Percentiles rank a stretch among this genome's conserved stretches.
Conservation (phyloP, 2,797 vertebrate genomes). For the Choloepus didactylus region DNA sequence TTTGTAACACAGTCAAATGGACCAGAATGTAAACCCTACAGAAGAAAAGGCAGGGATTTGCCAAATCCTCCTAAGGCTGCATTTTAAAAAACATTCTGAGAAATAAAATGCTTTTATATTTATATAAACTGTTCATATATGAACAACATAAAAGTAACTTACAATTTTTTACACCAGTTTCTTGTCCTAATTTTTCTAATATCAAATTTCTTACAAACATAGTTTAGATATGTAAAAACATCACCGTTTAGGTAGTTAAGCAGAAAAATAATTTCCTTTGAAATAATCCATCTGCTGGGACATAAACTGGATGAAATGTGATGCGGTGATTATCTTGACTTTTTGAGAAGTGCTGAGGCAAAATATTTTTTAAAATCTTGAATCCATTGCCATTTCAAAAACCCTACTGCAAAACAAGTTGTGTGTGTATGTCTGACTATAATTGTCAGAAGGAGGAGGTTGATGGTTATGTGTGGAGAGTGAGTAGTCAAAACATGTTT, state of each 20-base stretch:
- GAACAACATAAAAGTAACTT: constrained; percentile 26
- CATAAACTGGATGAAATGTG: background rate
- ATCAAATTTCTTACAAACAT: background rate
- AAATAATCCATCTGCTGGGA: background rate
- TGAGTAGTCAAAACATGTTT: background rate
- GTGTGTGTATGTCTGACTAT: background rate
- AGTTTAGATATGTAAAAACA: background rate
- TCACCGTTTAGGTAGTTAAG: background rate
- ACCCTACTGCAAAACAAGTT: background rate
- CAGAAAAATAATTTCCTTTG: background rate
- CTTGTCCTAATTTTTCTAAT: background rate
- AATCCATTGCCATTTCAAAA: background rate
- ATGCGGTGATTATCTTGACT: background rate
- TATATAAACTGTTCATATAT: background rate
- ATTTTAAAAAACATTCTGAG: background rate
- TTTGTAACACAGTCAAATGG: background rate
- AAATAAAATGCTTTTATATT: background rate
- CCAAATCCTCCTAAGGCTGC: background rate
- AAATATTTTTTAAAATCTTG: background rate
- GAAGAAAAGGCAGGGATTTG: background rate
- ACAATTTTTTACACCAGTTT: background rate
- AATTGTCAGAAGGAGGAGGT: background rate
- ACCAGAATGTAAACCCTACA: background rate
- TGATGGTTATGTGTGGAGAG: background rate
- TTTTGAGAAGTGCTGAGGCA: background rate